Percentiles rank a stretch among this genome's conserved stretches.
Evolutionary conservation across 30 jellyfish, hydroid and myxozoan genomes (phyloP).

Genomic region (Hydractinia symbiolongicarpus): DNA sequence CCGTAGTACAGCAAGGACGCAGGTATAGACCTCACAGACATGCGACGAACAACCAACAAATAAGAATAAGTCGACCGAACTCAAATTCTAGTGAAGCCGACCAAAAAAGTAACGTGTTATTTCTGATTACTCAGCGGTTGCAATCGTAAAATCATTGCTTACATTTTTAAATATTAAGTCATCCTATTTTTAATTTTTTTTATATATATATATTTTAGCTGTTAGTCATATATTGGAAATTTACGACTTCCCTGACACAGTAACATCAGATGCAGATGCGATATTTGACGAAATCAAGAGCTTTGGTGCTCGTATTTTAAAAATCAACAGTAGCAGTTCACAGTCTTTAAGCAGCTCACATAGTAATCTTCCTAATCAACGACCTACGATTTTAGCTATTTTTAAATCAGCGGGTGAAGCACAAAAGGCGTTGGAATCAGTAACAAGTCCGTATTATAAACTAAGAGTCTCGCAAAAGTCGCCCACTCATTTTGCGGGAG

Average conservation of each 20-base stretch:
- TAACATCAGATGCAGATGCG: constrained; percentile 55
- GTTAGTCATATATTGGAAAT: constrained; percentile 84
- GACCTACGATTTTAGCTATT: constrained; percentile 78
- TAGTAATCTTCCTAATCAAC: background rate
- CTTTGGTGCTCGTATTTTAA: constrained; percentile 76
- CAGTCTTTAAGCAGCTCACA: constrained; percentile 52
- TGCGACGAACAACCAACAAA: constrained; percentile 10
- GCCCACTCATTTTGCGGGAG: constrained; percentile 86
- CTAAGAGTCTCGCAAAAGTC: constrained; percentile 92
- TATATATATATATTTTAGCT: constrained; percentile 48
- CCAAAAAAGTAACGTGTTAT: constrained; percentile 28
- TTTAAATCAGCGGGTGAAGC: constrained; percentile 90
- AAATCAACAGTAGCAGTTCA: constrained; percentile 67
- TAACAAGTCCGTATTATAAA: constrained; percentile 70
- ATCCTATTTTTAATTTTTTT: background rate
- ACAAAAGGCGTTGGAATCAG: constrained; percentile 74
- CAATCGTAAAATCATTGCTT: background rate
- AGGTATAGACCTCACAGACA: constrained; percentile 21
- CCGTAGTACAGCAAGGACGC: background rate
- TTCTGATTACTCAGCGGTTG: background rate
- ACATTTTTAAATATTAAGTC: background rate
- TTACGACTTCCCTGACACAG: constrained; percentile 74
- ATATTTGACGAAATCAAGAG: constrained; percentile 53
- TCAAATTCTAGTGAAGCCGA: constrained; percentile 34
- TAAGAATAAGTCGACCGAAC: constrained; percentile 41